These are phyloP conservation scores for Donacobius atricapilla DNA, from an alignment of 2,113 vertebrate species.

Conservation along the genomic window DNA sequence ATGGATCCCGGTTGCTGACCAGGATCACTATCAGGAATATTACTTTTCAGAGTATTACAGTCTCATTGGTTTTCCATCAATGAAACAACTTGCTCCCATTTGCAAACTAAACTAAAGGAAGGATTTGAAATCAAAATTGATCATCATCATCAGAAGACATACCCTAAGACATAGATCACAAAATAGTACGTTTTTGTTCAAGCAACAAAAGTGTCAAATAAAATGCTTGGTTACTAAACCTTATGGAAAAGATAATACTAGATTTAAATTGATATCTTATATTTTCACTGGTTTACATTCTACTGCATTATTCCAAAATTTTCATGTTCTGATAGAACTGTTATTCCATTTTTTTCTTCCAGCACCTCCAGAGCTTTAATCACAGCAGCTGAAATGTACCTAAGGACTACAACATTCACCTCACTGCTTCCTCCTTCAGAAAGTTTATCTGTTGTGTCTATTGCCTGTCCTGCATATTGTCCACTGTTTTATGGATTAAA, in stretches of 20 bases:
- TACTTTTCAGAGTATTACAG: neutral
- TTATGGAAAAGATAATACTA: neutral
- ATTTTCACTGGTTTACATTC: neutral
- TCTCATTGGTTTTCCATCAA: neutral
- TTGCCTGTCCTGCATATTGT: neutral
- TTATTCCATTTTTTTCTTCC: neutral
- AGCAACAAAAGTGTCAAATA: neutral
- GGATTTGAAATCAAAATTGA: neutral
- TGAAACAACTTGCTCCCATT: conserved; percentile 10
- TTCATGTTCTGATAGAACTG: neutral
- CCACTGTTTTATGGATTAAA: neutral
- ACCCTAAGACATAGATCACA: neutral
- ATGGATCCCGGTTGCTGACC: neutral
- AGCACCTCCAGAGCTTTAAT: neutral
- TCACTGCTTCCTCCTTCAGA: neutral
- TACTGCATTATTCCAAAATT: neutral
- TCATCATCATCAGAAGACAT: neutral
- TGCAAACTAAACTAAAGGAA: neutral
- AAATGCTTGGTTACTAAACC: neutral
- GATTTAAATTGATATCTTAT: neutral
- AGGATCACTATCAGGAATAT: neutral
- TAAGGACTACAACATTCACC: neutral
- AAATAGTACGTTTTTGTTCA: neutral
- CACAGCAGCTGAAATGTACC: neutral
- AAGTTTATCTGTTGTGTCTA: neutral